Percentiles rank a stretch among this genome's conserved stretches.
These are phyloP conservation scores for Tringa solitaria DNA, from an alignment of 2,113 vertebrate species.

Conservation along the genomic window DNA sequence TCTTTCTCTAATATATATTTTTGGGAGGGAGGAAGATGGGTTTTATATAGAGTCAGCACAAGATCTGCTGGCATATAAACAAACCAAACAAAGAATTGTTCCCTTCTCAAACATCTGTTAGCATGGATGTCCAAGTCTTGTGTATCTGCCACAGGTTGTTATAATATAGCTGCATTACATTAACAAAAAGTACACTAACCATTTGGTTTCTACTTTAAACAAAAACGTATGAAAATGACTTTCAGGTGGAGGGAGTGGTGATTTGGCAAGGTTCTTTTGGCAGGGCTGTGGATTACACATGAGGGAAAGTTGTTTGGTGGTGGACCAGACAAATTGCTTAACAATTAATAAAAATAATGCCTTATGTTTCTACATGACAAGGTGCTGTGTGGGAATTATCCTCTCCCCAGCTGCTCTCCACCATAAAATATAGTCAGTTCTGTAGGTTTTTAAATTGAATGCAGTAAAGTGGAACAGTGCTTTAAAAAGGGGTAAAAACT, in stretches of 20 bases:
- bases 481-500: not conserved
- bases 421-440: not conserved
- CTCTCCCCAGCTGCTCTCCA: conserved; percentile 18
- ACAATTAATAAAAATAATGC: conserved; percentile 52
- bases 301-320: conserved; percentile 54
- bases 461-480: not conserved
- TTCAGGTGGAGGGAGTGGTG: conserved; percentile 49
- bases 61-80: conserved; percentile 66
- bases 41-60: conserved; percentile 49
- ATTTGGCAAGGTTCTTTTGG: conserved; percentile 32
- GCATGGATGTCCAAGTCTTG: conserved; percentile 21
- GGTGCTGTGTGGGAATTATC: conserved; percentile 5
- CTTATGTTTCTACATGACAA: not conserved
- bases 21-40: not conserved
- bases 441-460: not conserved
- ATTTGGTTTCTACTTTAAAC: conserved; percentile 47
- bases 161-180: conserved; percentile 23
- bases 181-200: conserved; percentile 44
- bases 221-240: conserved; percentile 24
- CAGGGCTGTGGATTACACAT: not conserved
- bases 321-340: conserved; percentile 40
- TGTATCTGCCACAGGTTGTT: conserved; percentile 61
- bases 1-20: not conserved
- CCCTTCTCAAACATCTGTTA: conserved; percentile 70
- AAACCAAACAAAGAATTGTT: conserved; percentile 73